Base-by-base conservation (phyloP, 2,888 invertebrate genomes). In the Molorchus minor region DNA sequence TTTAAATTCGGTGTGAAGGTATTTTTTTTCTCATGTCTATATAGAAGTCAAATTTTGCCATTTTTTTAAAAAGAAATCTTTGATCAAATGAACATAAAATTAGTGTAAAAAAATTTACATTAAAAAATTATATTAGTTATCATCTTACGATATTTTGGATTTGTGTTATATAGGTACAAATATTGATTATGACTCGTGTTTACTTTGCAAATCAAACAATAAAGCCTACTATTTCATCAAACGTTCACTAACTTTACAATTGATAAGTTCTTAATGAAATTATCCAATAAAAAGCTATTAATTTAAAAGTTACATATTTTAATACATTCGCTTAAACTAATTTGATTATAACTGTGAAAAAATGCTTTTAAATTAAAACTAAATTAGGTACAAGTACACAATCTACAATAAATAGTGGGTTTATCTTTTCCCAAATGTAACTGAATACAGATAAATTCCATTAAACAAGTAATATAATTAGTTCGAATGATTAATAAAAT, bases 321-420 rank as follows among this genome's bases (percentile, higher is more conserved):
- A 59, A 58, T 61, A 65, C 56, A 61, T 64, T 61, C 44, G 58
- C 58, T 61, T 61, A 58, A 58, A 38, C 38, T 49, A 49, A 49
- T 38, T 59, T 58, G 54, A 52, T 60, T 64, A 59, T 46, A 56
- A 62, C 54, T 33, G 53, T 58, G 62, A 65, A 61, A 61, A 65
- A 61, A 58, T 44, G 49, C 43, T 45, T 56, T 43, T 60, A 61
- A 59, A 61, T 67, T 67, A 63, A 60, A 61, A 58, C 67, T 68
- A 67, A 70, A 70, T 70, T 70, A 70, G 70, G 70, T 70, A 70
- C 70, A 38, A 38, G n/a, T 16, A 49, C 53, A 62, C 51, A 43
- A 57, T 59, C 53, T 59, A 47, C 57, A 59, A 51, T 45, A 58
- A 58, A 58, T 49, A 53, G 49, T 17, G 35, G 16, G 19, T 44